Evolutionary conservation across 2,113 vertebrate species (phyloP), one percentile per base, ranked within the genome.

Genomic region (Forbesichthys agassizii): DNA sequence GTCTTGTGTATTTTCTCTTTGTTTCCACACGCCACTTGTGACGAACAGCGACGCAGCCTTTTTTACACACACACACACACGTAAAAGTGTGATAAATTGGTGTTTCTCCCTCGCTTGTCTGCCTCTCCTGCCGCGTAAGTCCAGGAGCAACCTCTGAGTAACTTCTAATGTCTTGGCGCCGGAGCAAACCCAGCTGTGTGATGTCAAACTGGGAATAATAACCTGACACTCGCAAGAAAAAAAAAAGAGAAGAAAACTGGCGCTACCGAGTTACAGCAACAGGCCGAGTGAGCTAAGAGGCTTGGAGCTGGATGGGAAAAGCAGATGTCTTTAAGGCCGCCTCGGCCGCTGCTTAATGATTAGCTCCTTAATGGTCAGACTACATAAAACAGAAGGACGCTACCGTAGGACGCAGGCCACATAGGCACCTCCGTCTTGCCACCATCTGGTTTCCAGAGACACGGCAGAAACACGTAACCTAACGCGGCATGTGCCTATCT

Each of bases 61-160:
- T 14, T 14, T 14, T 27, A 27, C 27, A 27, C 27, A 27, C 27
- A 27, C 27, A 27, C 27, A 3, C 27, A 27, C 27, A 27, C 20
- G 1, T 2, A 68, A 73, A 82, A 61, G 61, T 70, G 72, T 18
- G 61, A 81, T 76, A 73, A 69, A 81, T 86, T 78, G 77, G 59
- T 75, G 6, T 46, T 3, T 46, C 33, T n/a, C 33, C 68, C 51
- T 52, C 52, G 18, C 46, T 48, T 60, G 9, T 55, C 55, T 73
- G 49, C 49, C 63, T 16, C 63, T 51, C 18, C 18, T n/a, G 11
- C 14, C 47, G 74, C 49, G 81, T 74, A 84, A 85, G 78, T 88
- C 85, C 88, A 87, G 70, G 77, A 88, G 81, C 77, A 85, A 63
- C 80, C 81, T 88, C 81, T 81, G 66, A 76, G 80, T 80, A 86